phyloP scores from a whole-genome alignment of 2,113 vertebrate species.

The Cettia cetti region DNA sequence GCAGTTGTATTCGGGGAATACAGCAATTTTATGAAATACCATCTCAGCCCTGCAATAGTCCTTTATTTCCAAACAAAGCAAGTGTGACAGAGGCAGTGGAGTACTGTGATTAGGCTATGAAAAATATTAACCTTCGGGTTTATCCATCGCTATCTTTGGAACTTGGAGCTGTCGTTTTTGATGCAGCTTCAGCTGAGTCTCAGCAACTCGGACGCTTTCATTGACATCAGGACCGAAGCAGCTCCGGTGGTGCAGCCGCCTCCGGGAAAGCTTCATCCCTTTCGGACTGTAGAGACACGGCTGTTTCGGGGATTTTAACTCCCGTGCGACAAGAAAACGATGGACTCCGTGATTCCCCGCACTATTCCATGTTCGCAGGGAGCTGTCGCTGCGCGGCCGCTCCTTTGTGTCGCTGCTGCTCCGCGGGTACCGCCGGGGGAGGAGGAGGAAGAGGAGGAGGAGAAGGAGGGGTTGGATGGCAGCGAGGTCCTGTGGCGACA shows the following conservation, averaged over 20 bases:
- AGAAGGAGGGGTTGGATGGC: neutral
- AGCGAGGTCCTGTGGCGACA: neutral
- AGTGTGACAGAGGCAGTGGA: neutral
- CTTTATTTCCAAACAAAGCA: neutral
- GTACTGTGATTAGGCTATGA: neutral
- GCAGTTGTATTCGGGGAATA: accelerated
- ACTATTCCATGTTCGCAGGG: accelerated
- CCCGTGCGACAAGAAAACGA: neutral
- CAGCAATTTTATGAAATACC: neutral
- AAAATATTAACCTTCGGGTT: neutral
- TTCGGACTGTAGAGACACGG: accelerated
- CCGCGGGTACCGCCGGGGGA: neutral
- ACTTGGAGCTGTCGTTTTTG: neutral
- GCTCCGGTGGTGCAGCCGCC: too few relatives aligned
- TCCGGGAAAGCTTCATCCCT: neutral
- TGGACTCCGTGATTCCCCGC: accelerated
- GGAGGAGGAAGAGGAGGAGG: neutral
- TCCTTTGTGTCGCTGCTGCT: slow-evolving; percentile 3
- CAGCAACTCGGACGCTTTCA: accelerated
- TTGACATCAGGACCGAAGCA: accelerated
- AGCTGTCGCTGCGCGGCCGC: neutral
- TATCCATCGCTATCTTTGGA: neutral
- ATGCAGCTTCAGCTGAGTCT: accelerated
- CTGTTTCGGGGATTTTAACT: neutral
- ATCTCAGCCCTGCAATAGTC: neutral